A percentile compares a stretch with the other conserved stretches of the same genome.
These are phyloP conservation scores for Gorsachius goisagi DNA, from an alignment of 2,113 vertebrate genomes.

Conservation along the genomic window DNA sequence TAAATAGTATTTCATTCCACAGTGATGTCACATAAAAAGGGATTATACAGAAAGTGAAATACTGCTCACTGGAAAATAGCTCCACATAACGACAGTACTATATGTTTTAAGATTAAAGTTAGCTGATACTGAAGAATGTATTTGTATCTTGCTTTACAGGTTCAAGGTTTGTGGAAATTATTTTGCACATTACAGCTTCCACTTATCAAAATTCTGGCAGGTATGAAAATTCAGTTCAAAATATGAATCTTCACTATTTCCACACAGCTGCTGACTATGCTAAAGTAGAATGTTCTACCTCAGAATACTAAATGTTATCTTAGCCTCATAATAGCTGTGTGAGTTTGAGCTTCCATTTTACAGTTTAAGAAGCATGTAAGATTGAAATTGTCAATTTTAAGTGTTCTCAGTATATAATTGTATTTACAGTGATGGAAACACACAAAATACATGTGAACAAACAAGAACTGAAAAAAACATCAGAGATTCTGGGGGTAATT, in stretches of 20 bases:
- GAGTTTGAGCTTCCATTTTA: neutral
- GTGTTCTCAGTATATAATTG: conserved; percentile 6
- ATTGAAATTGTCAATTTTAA: neutral
- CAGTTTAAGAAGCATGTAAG: neutral
- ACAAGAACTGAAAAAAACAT: conserved; percentile 83
- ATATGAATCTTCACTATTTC: neutral
- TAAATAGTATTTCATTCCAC: neutral
- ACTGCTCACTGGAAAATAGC: neutral
- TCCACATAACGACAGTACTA: neutral
- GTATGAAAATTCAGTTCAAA: conserved; percentile 66
- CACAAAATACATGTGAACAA: conserved; percentile 82
- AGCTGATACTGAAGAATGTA: neutral
- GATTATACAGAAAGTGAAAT: neutral
- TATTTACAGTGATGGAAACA: conserved; percentile 87
- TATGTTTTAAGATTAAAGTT: neutral
- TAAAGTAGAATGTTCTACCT: neutral
- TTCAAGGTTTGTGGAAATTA: conserved; percentile 83
- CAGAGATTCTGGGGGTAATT: conserved; percentile 85
- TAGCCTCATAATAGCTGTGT: neutral
- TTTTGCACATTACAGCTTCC: conserved; percentile 86
- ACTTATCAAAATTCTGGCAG: conserved; percentile 89
- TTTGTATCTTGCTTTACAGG: conserved; percentile 64
- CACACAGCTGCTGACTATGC: neutral
- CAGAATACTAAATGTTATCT: neutral
- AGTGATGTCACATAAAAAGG: neutral